Percentiles rank a stretch among this genome's conserved stretches.
Conservation (phyloP, 2,888 invertebrate genomes). For the Chloroclystis v-ata region DNA sequence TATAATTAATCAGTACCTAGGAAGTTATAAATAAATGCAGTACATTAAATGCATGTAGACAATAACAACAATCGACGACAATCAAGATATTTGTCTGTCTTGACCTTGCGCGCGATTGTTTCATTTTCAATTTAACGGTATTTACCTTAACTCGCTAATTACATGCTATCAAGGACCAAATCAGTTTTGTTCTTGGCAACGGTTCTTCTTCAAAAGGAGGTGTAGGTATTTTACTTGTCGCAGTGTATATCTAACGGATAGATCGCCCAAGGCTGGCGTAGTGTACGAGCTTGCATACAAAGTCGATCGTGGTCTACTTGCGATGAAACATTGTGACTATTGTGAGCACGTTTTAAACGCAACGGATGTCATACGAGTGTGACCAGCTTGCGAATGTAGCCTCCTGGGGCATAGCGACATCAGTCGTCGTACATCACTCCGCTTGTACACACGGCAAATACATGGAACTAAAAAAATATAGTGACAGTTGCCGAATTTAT, state of each 20-base stretch:
- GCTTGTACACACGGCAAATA: slow-evolving; percentile 59
- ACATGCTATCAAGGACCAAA: slow-evolving; percentile 13
- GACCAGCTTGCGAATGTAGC: slow-evolving; percentile 60
- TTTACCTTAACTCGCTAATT: slow-evolving; percentile 1
- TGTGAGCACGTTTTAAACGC: slow-evolving; percentile 60
- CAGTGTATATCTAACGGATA: slow-evolving; percentile 62
- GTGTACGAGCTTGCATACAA: slow-evolving; percentile 48
- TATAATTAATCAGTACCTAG: too few species aligned
- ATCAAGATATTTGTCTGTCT: neutral
- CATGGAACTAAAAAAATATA: slow-evolving; percentile 5
- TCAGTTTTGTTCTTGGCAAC: slow-evolving; percentile 37
- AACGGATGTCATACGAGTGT: slow-evolving; percentile 68
- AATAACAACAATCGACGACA: neutral
- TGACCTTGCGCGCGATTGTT: slow-evolving; percentile 1
- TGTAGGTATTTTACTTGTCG: slow-evolving; percentile 34
- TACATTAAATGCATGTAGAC: neutral
- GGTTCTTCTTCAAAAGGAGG: slow-evolving; percentile 46
- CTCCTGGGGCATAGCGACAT: slow-evolving; percentile 41
- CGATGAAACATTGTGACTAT: slow-evolving; percentile 41
- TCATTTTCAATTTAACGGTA: slow-evolving; percentile 1
- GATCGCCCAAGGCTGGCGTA: slow-evolving; percentile 49
- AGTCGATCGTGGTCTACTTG: slow-evolving; percentile 47
- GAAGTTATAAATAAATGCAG: too few species aligned
- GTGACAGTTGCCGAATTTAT: too few species aligned
- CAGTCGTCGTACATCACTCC: slow-evolving; percentile 56